These are phyloP conservation scores for Prietella phreatophila DNA, from an alignment of 2,113 vertebrate genomes.

Conservation along the genomic window DNA sequence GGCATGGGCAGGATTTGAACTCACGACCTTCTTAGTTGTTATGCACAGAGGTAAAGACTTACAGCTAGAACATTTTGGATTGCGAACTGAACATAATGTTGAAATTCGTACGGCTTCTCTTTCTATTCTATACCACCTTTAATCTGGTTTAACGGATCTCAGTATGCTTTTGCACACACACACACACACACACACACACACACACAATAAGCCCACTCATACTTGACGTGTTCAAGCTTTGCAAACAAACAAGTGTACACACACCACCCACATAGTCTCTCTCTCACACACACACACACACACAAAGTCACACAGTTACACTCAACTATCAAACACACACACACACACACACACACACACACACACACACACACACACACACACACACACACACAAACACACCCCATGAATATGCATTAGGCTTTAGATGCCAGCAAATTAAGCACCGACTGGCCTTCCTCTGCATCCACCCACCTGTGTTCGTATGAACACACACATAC, in stretches of 20 bases:
- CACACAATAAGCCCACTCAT: slow-evolving; percentile 16
- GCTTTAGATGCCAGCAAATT: slow-evolving; percentile 2
- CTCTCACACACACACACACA: neutral
- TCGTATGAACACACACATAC: neutral
- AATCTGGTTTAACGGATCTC: neutral
- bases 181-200: too few relatives aligned
- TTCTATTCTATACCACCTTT: neutral
- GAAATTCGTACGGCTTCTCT: neutral
- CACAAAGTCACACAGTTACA: neutral
- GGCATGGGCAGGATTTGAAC: neutral
- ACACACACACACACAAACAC: too few relatives aligned
- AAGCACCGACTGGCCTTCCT: slow-evolving; percentile 3
- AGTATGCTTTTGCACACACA: neutral
- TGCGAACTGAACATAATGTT: neutral
- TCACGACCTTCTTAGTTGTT: neutral
- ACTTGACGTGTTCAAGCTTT: slow-evolving; percentile 26
- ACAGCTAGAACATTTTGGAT: neutral
- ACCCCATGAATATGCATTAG: slow-evolving; percentile 7
- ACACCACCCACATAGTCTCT: slow-evolving; percentile 13
- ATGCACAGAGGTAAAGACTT: neutral
- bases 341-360: neutral
- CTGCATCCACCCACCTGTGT: slow-evolving; percentile 1
- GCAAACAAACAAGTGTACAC: slow-evolving; percentile 30
- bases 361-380: neutral
- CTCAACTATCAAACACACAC: neutral